Evolutionary conservation across 2,113 vertebrate species (phyloP).

Genomic region (Ptilorrhoa leucosticta): DNA sequence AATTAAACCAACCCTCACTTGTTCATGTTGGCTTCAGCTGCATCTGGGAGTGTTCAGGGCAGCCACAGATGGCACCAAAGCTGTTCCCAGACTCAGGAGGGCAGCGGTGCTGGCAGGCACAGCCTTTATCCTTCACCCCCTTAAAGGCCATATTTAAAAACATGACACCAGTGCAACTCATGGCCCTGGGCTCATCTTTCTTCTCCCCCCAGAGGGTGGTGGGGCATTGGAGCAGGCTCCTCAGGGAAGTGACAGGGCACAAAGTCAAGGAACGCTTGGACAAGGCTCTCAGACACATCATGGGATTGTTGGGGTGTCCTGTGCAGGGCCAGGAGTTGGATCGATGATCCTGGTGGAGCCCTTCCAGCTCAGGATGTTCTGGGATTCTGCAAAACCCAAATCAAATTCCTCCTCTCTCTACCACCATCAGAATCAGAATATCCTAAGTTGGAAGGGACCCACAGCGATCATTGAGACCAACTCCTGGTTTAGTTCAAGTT

Average conservation of each 20-base stretch:
- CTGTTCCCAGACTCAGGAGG: background rate
- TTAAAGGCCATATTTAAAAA: background rate
- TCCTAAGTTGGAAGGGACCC: background rate
- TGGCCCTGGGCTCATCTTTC: rapidly evolving
- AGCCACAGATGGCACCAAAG: background rate
- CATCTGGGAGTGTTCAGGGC: background rate
- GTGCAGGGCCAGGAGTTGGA: background rate
- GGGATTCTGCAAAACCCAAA: background rate
- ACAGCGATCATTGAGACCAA: rapidly evolving
- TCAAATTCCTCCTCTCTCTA: background rate
- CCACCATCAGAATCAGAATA: background rate
- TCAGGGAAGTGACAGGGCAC: background rate
- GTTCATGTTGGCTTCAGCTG: background rate
- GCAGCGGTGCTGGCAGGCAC: rapidly evolving
- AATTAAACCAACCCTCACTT: background rate
- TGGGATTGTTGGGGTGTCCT: background rate
- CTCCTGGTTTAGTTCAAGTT: background rate
- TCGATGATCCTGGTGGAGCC: rapidly evolving
- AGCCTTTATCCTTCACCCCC: background rate
- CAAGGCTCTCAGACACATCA: background rate
- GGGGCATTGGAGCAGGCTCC: background rate
- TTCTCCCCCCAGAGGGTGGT: background rate
- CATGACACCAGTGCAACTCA: background rate
- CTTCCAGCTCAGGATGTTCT: background rate
- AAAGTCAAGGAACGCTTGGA: background rate